Percentiles rank a stretch among this genome's conserved stretches.
Conservation (phyloP, 2,113 vertebrate species). For the Megaleporinus macrocephalus region DNA sequence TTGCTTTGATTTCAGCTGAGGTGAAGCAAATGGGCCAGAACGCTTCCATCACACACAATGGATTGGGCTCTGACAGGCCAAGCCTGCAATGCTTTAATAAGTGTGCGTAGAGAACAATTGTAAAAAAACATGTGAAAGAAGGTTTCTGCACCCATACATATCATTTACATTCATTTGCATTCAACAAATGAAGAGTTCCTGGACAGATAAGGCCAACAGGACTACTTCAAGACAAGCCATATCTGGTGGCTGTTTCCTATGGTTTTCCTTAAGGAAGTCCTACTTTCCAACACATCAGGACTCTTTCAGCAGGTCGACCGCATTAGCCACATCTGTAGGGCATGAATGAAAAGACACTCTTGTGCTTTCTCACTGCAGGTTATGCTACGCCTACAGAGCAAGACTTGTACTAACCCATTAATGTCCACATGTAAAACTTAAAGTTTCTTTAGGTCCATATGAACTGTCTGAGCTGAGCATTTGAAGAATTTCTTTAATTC, state of each 20-base stretch:
- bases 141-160: background rate
- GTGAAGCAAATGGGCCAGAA: slow-evolving; percentile 61
- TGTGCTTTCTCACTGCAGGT: background rate
- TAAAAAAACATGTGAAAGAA: background rate
- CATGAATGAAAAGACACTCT: background rate
- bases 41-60: slow-evolving; percentile 44
- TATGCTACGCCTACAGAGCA: background rate
- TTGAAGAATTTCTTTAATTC: too few species aligned
- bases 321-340: slow-evolving; percentile 11
- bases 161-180: slow-evolving; percentile 15
- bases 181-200: slow-evolving; percentile 7
- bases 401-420: background rate
- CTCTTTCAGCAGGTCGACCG: slow-evolving; percentile 8
- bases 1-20: slow-evolving; percentile 74
- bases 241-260: background rate
- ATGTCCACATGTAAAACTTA: background rate
- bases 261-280: background rate
- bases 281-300: background rate
- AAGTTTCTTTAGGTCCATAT: background rate
- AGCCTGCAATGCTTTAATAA: slow-evolving; percentile 36
- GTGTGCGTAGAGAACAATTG: background rate
- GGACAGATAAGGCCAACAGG: background rate
- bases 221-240: background rate
- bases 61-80: slow-evolving; percentile 33
- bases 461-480: too few species aligned